Base-by-base conservation (phyloP, 1,140 invertebrate genomes). In the Drosophila pruinosa region DNA sequence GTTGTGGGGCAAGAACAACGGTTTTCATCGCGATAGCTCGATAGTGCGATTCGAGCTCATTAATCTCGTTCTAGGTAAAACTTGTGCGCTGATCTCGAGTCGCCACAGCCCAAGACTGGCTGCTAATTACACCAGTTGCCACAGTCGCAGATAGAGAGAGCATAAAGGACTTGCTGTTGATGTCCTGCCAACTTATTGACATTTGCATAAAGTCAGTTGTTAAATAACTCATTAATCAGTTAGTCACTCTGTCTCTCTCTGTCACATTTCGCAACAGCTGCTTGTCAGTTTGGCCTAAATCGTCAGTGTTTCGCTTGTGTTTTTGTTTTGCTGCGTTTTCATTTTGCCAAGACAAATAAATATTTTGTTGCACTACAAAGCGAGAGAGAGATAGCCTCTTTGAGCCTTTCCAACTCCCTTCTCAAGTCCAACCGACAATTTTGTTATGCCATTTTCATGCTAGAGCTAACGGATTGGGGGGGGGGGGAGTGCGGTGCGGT, bases 401-500 rank as follows among this genome's bases (percentile, higher is more conserved):
- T 7, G 5, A 10, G 3, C 0, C 14, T 2, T 10, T 26, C 17
- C 17, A 2, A 2, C 1, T 45, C 19, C 24, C 21, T 12, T 14
- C n/a, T 14, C 43, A 24, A 50, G 47, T 28, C 45, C 12, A 52
- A 22, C n/a, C 34, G 38, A 65, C 45, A 73, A 76, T 76, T 77
- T 70, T 77, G 64, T 76, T 76, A 73, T 69, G 76, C 64, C 77
- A 70, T 65, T 81, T 76, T 81, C 68, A 79, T 76, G 78, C 63
- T 50, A 48, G 52, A 71, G 47, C 68, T 63, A 69, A 69, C 58
- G 47, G 38, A 53, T 54, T 56, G 67, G 24, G 21, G 24, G n/a
- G n/a, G n/a, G n/a, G n/a, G n/a, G n/a, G n/a, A n/a, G n/a, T n/a
- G n/a, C n/a, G n/a, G n/a, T n/a, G n/a, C 4, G 0, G 3, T n/a